Conservation (phyloP, 1,140 invertebrate genomes). For the Cyclina sinensis region DNA sequence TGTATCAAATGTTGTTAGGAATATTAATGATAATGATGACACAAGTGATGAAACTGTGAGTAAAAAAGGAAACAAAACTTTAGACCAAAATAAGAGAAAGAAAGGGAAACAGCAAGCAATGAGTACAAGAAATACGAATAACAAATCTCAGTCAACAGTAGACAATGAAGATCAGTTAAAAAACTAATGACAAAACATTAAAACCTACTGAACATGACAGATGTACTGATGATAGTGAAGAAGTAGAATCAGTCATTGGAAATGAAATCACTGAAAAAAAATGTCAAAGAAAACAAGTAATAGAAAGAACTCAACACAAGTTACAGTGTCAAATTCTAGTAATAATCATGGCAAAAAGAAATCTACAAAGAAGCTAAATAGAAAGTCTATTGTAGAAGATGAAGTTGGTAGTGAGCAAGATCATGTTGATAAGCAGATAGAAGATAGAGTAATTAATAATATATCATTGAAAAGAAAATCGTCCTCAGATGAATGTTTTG, state of each 20-base stretch:
- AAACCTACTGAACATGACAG: neutral
- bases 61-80: neutral
- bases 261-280: neutral
- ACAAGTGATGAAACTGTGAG: neutral
- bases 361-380: neutral
- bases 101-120: neutral
- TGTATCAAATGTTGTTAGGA: neutral
- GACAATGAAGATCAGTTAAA: neutral
- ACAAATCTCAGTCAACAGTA: neutral
- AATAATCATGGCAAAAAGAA: neutral
- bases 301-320: neutral
- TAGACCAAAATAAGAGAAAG: neutral
- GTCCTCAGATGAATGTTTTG: constrained; percentile 11
- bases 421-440: too few relatives aligned
- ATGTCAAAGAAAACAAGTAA: neutral
- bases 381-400: neutral
- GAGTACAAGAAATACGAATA: neutral
- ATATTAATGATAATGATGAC: neutral
- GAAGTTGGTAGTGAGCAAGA: neutral
- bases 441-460: too few relatives aligned
- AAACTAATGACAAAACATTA: neutral
- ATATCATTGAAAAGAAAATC: constrained; percentile 36
- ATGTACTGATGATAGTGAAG: neutral
- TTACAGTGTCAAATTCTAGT: neutral
- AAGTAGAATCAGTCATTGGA: neutral